phyloP scores from a whole-genome alignment of 2,113 vertebrate genomes.

The Oreochromis niloticus region DNA sequence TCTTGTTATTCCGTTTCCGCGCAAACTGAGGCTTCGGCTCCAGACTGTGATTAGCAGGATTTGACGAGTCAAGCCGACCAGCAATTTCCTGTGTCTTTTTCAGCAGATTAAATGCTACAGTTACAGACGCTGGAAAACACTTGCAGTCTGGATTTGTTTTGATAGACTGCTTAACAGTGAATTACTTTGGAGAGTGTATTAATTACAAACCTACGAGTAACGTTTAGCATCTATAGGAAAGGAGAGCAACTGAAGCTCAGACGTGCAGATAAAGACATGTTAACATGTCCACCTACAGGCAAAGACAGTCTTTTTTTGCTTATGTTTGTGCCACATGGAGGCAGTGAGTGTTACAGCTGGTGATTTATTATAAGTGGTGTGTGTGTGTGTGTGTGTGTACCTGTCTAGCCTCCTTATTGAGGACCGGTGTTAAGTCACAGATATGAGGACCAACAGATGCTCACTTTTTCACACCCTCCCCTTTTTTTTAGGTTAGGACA shows the following conservation, averaged over 20 bases:
- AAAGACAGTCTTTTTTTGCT: neutral
- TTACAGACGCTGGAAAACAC: neutral
- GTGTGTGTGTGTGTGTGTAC: neutral
- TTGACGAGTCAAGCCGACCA: conserved; percentile 15
- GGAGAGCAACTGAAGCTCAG: neutral
- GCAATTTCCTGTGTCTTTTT: conserved; percentile 26
- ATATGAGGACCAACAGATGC: neutral
- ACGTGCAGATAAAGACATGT: neutral
- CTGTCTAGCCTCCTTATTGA: neutral
- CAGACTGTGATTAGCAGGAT: conserved; percentile 43
- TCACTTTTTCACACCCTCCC: neutral
- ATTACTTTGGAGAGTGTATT: neutral
- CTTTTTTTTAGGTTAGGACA: neutral
- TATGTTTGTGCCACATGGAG: neutral
- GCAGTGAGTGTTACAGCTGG: neutral
- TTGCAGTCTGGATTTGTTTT: neutral
- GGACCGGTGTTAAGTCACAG: neutral
- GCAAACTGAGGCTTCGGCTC: conserved; percentile 14
- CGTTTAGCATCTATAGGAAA: neutral
- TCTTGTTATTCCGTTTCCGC: conserved; percentile 29
- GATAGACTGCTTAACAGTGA: neutral
- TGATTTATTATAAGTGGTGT: neutral
- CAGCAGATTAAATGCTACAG: conserved; percentile 17
- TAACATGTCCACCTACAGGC: neutral
- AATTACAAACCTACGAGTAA: neutral